Evolutionary conservation across 2,888 invertebrate species (phyloP), one percentile per base, ranked within the genome.

Genomic region (Stramonita haemastoma): DNA sequence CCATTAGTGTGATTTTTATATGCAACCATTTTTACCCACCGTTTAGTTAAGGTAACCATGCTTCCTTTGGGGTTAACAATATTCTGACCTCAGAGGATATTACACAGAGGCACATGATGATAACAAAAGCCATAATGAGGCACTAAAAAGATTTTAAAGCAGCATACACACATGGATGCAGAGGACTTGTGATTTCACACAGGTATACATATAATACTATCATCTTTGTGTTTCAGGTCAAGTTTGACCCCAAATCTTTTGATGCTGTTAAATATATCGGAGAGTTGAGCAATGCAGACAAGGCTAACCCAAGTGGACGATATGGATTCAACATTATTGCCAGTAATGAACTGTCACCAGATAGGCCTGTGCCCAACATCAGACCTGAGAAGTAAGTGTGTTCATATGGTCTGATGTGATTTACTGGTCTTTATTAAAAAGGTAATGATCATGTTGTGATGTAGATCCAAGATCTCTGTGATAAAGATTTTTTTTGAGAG

Each of bases 321-420:
- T 97, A 98, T 92, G 98, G 98, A 1, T 97, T 98, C 91, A 98
- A 98, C 95, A 97, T 98, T 90, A 97, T 98, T 92, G 96, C 98
- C n/a, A 98, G 98, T 95, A 98, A 98, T 95, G 97, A 97, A 94
- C 97, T 98, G 93, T 97, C 98, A 0, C 97, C 98, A 93, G 98
- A 98, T 96, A 97, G 98, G 92, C 97, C 97, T 92, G 96, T 98
- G 73, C 97, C 97, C 94, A 98, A 97, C 96, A 95, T 96, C 95
- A 94, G 97, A 90, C 95, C 96, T 91, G 91, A 94, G 86, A 90
- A 93, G 96, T 96, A 94, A 66, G 66, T 32, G 19, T 32, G 46
- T 46, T 46, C 46, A 46, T 46, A 46, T 2, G 46, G 46, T 46
- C 2, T 46, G 46, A 46, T 46, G 46, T 46, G 46, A 46, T 46